phyloP scores from a whole-genome alignment of 2,113 vertebrate genomes.

The Zosterops borbonicus region DNA sequence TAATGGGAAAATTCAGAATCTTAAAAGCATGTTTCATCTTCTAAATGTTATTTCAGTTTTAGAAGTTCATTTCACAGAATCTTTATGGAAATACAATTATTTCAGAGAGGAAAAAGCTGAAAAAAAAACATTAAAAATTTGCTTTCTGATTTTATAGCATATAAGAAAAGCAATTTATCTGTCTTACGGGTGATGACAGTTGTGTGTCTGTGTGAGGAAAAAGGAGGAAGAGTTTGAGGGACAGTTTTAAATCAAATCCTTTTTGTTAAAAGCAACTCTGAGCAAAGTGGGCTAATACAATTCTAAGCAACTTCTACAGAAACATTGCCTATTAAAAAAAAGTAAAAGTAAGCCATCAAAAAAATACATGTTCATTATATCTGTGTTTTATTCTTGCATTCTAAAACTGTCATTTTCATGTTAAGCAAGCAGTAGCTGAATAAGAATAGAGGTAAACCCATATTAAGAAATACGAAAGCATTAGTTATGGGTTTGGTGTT shows the following conservation, averaged over 20 bases:
- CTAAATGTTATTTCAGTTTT: not conserved
- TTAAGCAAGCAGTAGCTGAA: not conserved
- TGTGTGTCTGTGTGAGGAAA: not conserved
- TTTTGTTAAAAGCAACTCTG: not conserved
- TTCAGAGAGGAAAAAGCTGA: not conserved
- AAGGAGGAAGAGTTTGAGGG: not conserved
- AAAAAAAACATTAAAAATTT: not conserved
- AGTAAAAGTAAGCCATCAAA: not conserved
- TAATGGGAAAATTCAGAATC: not conserved
- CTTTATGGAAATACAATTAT: not conserved
- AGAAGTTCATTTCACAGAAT: not conserved
- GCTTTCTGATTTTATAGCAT: not conserved
- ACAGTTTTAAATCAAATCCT: not conserved
- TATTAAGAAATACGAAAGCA: not conserved
- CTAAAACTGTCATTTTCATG: not conserved
- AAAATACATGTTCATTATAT: not conserved
- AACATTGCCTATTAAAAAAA: not conserved
- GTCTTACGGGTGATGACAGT: not conserved
- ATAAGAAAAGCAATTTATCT: not conserved
- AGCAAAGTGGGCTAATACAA: not conserved
- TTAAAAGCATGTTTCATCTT: slow-evolving; percentile 10
- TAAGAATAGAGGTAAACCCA: not conserved
- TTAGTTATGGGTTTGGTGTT: not conserved
- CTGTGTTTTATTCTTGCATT: not conserved
- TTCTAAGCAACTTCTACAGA: not conserved